Conservation (phyloP, 2,113 vertebrate species). For the Sylvilagus bachmani region DNA sequence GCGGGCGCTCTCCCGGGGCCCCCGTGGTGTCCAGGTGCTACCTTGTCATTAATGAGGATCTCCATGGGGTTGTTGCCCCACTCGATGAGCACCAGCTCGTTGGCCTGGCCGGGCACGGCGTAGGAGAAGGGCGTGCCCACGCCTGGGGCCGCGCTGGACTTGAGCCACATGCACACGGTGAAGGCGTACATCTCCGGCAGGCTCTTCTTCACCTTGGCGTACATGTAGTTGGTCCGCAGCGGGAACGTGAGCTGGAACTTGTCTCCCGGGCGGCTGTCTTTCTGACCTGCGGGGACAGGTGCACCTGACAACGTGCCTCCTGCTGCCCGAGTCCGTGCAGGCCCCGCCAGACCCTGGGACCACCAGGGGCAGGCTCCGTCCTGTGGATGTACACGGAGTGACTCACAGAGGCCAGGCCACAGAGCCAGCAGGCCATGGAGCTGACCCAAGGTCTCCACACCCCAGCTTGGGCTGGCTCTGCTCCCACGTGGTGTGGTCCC, state of each 20-base stretch:
- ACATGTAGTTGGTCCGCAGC: constrained; percentile 99
- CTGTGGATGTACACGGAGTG: neutral
- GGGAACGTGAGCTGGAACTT: constrained; percentile 98
- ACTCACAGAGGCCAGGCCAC: neutral
- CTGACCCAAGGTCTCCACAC: neutral
- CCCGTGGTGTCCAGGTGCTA: constrained; percentile 54
- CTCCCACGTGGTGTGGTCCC: neutral
- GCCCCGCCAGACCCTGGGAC: neutral
- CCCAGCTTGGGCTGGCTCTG: neutral
- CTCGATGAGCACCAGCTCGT: constrained; percentile 98
- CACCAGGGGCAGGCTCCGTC: neutral
- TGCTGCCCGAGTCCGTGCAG: fast-evolving
- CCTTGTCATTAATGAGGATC: constrained; percentile 98
- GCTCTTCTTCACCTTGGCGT: constrained; percentile 97
- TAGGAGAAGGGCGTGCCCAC: constrained; percentile 98
- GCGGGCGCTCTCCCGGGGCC: neutral
- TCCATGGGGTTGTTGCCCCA: constrained; percentile 99
- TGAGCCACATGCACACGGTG: constrained; percentile 98
- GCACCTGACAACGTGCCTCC: neutral
- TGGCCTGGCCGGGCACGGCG: constrained; percentile 95
- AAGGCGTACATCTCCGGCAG: constrained; percentile 99
- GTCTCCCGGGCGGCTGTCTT: constrained; percentile 93
- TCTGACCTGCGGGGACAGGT: constrained; percentile 91
- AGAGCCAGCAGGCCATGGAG: neutral
- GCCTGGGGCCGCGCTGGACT: constrained; percentile 95